Base-by-base conservation (phyloP, 2,797 vertebrate species). In the Pantherophis vulpinus region DNA sequence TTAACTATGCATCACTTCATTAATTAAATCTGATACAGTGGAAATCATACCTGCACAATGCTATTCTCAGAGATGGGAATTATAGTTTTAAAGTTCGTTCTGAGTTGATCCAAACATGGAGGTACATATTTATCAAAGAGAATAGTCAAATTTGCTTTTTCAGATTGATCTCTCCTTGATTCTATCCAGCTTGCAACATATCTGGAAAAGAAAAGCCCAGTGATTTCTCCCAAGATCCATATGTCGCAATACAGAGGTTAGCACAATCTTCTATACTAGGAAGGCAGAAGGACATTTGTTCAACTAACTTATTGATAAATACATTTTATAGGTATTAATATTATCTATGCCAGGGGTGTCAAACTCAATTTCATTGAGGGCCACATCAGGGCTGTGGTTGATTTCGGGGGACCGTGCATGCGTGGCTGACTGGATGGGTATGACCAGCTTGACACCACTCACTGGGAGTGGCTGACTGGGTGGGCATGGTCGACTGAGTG, bases 61-160 rank as follows among this genome's bases (percentile, higher is more conserved):
- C 98, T 98, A 96, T 96, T 98, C 96, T 99, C 98, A 55, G 98
- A 96, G 94, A 99, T 93, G 14, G 97, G 97, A 91, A 96, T 98
- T 94, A 98, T 96, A n/a, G 98, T 98, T 96, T 98, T 98, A 95
- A 98, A 98, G 27, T 96, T 97, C 90, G 95, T 98, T 97, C 97
- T 98, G 96, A 98, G 98, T 96, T 98, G 98, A 90, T 99, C 98
- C 16, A 99, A 95, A 96, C 98, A 99, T 0, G 95, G 96, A 59
- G 98, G 98, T 86, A 98, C 88, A 20, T 99, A 98, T 97, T 99
- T 99, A 96, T 98, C 98, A 97, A 98, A 99, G 61, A 99, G 96
- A 95, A 99, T 98, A 13, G 98, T 98, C 94, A 99, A 97, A 94
- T 99, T 98, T 91, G 98, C 98, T 95, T 98, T 98, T 97, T 99